Evolutionary conservation across 2,888 invertebrate species (phyloP), one percentile per base, ranked within the genome.

Genomic region (Chironomus riparius): DNA sequence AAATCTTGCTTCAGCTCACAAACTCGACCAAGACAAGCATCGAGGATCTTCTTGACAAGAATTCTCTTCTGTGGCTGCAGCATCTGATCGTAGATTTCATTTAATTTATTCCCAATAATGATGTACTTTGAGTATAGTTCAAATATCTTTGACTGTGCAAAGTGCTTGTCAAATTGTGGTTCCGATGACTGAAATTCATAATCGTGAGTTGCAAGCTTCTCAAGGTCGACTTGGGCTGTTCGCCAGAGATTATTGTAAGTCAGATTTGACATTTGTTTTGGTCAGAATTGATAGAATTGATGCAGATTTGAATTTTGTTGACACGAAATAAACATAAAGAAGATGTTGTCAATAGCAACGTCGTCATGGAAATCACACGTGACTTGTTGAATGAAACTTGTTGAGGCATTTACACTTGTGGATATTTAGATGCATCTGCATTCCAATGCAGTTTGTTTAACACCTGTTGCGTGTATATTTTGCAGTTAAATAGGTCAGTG

Each of bases 1-100:
- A 97, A 86, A 81, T 97, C 95, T 79, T 92, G 87, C 81, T 95
- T 95, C 6, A 97, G 84, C 83, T 98, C 97, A 47, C 97, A 85
- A 62, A 96, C 85, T 77, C 97, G 87, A 0, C 96, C 96, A 76
- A 96, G 85, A 62, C 90, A 89, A 0, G 90, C 88, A 80, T 95
- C 93, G 2, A 95, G 81, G 2, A 93, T 81, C 78, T 24, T 65
- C 7, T 65, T 65, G 0, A 97, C 87, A n/a, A 97, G 85, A 70
- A 91, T 82, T 47, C 95, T 86, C 82, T 97, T 97, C 82, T 98
- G 97, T 0, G 97, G 97, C 82, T 97, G 97, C 56, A 96, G 86
- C 79, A 95, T 87, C 85, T 96, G 96, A 80, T 97, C 97, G 80
- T 96, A 94, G 77, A 94, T 92, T 76, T 89, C 86, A 80, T 94